Evolutionary conservation across 2,888 invertebrate genomes (phyloP).

Genomic region (Mythimna pallens): DNA sequence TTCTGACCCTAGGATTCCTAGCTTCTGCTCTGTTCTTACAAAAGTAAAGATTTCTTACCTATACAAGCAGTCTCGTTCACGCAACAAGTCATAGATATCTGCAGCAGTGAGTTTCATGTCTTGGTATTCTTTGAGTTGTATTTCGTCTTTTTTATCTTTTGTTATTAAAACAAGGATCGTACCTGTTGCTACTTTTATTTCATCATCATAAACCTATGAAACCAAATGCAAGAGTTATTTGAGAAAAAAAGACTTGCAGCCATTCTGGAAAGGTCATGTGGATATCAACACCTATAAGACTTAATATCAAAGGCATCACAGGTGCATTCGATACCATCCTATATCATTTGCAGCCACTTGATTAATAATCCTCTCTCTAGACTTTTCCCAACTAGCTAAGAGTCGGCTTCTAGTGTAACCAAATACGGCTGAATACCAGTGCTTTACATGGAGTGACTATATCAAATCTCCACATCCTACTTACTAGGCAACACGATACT

Average conservation of each 20-base stretch:
- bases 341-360: background rate
- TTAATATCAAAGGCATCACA: background rate
- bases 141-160: conserved; percentile 9
- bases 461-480: no score
- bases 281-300: background rate
- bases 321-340: background rate
- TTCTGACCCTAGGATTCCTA: no score
- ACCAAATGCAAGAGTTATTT: background rate
- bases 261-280: background rate
- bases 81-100: conserved; percentile 68
- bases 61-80: conserved; percentile 66
- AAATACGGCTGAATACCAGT: no score
- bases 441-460: no score
- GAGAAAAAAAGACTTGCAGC: background rate
- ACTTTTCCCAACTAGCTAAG: no score
- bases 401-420: no score
- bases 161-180: conserved; percentile 40
- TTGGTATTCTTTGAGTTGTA: conserved; percentile 20
- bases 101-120: conserved; percentile 61
- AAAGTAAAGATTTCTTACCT: conserved; percentile 52
- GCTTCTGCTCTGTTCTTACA: no score
- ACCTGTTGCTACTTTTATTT: conserved; percentile 71
- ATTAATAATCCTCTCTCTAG: no score
- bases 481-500: no score
- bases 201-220: conserved; percentile 68